Evolutionary conservation across 2,888 invertebrate species (phyloP), one percentile per base, ranked within the genome.

Genomic region (Blastobasis lacticolella): DNA sequence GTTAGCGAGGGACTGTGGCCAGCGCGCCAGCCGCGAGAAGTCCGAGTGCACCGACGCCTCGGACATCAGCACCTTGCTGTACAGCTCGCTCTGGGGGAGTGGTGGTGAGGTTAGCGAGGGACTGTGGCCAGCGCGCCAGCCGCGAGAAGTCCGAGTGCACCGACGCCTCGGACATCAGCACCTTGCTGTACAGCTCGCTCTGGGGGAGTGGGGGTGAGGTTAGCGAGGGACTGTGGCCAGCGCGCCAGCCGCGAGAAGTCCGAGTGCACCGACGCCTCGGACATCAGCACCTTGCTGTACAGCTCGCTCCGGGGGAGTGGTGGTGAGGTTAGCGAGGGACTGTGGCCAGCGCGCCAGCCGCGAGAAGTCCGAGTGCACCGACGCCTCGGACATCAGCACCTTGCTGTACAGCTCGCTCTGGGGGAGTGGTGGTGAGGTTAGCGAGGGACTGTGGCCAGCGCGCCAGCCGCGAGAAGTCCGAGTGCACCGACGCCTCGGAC

Each of bases 141-240:
- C 99, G 92, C 0, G 97, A 97, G 88, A 98, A 99, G 88, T 99
- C 99, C 0, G 97, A 96, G 89, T 98, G 96, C 60, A 97, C 94
- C 68, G 95, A 97, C 49, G 96, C 96, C 64, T 95, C 95, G 0
- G 95, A 95, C 90, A 94, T 93, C 66, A 96, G 88, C 55, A 97
- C 94, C 73, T 95, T 95, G 63, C 93, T 94, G 85, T 98, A 98
- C 54, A 96, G 83, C 87, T 97, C 97, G 79, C 95, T 94, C 97
- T 97, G 83, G 6, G n/a, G n/a, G n/a, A n/a, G n/a, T n/a, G n/a
- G n/a, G n/a, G n/a, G n/a, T n/a, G n/a, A n/a, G n/a, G n/a, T n/a
- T n/a, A n/a, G n/a, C n/a, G n/a, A n/a, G n/a, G n/a, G n/a, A n/a
- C n/a, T n/a, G n/a, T n/a, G n/a, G 88, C 94, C 99, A 98, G 55